Conservation (phyloP, 2,113 vertebrate genomes). For the Myotis brandtii region DNA sequence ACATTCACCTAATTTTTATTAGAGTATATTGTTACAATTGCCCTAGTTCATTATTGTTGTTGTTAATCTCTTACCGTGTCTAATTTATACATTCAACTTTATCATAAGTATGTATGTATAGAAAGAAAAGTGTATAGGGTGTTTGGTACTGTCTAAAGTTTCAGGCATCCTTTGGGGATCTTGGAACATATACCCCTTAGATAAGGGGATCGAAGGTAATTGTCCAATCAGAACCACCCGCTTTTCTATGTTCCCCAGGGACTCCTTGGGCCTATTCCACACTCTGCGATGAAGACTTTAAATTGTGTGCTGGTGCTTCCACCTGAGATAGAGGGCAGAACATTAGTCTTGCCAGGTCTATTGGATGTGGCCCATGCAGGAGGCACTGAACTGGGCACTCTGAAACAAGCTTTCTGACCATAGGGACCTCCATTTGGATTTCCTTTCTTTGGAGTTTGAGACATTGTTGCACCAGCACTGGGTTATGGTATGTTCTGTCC, state of each 20-base stretch:
- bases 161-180: not conserved
- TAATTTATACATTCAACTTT: not conserved
- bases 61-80: not conserved
- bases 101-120: not conserved
- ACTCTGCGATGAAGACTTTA: not conserved
- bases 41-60: not conserved
- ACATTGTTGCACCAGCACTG: not conserved
- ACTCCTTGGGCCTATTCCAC: fast-evolving
- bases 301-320: not conserved
- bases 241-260: not conserved
- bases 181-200: not conserved
- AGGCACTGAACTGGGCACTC: not conserved
- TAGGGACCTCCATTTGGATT: not conserved
- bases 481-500: not conserved
- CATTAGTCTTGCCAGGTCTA: not conserved
- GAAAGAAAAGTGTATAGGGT: not conserved
- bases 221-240: not conserved
- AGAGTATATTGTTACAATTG: not conserved
- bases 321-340: not conserved
- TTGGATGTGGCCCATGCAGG: not conserved
- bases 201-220: not conserved
- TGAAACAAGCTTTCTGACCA: not conserved
- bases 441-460: not conserved
- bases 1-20: not conserved
- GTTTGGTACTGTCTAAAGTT: not conserved